Evolutionary conservation across 2,113 vertebrate genomes (phyloP).

Genomic region (Dipodomys merriami): DNA sequence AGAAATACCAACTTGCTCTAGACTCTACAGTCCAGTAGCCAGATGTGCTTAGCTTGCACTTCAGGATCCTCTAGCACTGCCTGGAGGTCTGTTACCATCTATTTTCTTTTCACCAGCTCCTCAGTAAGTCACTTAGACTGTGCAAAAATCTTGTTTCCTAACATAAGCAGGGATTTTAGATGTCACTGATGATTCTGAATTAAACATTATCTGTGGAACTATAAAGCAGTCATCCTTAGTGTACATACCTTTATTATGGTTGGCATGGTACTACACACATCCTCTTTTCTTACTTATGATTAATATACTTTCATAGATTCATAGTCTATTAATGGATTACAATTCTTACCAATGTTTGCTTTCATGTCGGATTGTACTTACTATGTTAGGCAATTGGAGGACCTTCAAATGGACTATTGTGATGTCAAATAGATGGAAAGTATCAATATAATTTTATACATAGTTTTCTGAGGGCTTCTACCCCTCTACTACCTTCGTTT

Average conservation of each 20-base stretch:
- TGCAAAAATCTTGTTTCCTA: not conserved
- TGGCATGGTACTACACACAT: not conserved
- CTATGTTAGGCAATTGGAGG: not conserved
- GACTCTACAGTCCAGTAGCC: not conserved
- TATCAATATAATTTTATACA: not conserved
- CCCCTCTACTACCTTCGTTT: not conserved
- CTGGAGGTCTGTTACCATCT: not conserved
- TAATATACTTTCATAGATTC: not conserved
- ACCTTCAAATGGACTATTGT: not conserved
- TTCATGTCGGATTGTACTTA: not conserved
- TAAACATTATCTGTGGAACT: not conserved
- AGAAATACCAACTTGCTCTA: not conserved
- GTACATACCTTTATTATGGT: not conserved
- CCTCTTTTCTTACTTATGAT: not conserved
- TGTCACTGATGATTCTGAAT: not conserved
- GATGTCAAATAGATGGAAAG: not conserved
- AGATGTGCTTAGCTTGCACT: not conserved
- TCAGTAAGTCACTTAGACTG: not conserved
- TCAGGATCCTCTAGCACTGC: not conserved
- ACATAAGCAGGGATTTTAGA: not conserved
- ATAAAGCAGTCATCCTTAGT: not conserved
- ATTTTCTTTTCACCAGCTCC: conserved; percentile 21
- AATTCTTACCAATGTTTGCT: not conserved
- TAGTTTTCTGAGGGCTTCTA: not conserved
- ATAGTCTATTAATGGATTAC: not conserved